Evolutionary conservation across 1,140 invertebrate genomes (phyloP).

Genomic region (Triops cancriformis): DNA sequence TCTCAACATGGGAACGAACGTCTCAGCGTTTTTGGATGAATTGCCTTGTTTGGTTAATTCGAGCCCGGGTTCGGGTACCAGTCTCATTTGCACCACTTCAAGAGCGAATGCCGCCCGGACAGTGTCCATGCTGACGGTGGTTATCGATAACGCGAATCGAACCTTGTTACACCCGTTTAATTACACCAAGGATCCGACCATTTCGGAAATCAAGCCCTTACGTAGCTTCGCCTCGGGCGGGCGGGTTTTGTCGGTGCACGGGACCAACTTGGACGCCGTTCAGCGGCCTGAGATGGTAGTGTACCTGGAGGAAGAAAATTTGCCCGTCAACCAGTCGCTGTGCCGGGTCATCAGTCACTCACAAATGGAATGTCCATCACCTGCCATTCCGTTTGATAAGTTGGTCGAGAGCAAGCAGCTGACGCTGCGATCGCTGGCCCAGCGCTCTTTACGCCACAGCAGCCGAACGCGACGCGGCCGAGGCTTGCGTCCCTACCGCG

Average conservation of each 20-base stretch:
- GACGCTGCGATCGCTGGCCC: conserved; percentile 25
- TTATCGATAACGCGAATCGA: conserved; percentile 73
- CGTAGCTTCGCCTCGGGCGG: conserved; percentile 85
- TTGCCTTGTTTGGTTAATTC: conserved; percentile 78
- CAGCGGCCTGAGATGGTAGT: conserved; percentile 83
- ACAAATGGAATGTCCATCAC: conserved; percentile 91
- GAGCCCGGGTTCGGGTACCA: conserved; percentile 76
- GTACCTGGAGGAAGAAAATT: conserved; percentile 57
- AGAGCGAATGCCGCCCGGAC: conserved; percentile 45
- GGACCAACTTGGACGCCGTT: conserved; percentile 81
- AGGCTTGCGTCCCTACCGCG: conserved; percentile 29
- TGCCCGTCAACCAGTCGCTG: conserved; percentile 63
- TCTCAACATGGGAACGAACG: conserved; percentile 85
- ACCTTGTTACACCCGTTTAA: conserved; percentile 66
- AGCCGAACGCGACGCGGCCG: conserved; percentile 22
- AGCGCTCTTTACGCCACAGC: conserved; percentile 8
- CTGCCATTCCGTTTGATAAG: conserved; percentile 56
- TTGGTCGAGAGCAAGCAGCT: conserved; percentile 26
- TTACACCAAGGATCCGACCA: conserved; percentile 85
- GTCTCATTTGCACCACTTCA: conserved; percentile 78
- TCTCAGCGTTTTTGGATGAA: conserved; percentile 79
- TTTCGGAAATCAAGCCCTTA: conserved; percentile 82
- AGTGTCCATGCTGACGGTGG: conserved; percentile 58
- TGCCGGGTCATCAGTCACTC: conserved; percentile 79
- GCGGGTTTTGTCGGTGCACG: conserved; percentile 83